Conservation (phyloP, 2,113 vertebrate species). For the Uropsilus gracilis region DNA sequence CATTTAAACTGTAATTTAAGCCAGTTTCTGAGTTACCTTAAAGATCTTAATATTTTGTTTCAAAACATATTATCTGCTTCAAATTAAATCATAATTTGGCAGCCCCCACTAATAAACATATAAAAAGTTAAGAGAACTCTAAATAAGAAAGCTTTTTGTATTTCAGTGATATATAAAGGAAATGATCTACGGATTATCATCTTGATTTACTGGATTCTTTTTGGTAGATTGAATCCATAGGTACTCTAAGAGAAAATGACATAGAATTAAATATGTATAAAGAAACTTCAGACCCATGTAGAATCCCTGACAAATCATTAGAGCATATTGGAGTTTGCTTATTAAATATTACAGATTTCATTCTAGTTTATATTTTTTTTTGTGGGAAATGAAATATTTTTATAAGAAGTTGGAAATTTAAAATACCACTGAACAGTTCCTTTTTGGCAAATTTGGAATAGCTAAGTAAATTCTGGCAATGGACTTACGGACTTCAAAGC, state of each 20-base stretch:
- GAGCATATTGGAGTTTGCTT: neutral
- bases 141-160: conserved; percentile 65
- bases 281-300: conserved; percentile 33
- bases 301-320: neutral
- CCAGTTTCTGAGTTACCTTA: conserved; percentile 72
- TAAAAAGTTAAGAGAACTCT: conserved; percentile 67
- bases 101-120: conserved; percentile 65
- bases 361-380: neutral
- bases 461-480: conserved; percentile 16
- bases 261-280: conserved; percentile 63
- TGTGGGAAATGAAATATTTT: conserved; percentile 1
- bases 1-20: conserved; percentile 79
- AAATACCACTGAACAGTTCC: neutral
- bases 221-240: conserved; percentile 52
- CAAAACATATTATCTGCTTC: conserved; percentile 69
- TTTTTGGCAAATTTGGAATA: conserved; percentile 34
- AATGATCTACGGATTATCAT: conserved; percentile 67
- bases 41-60: conserved; percentile 69
- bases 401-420: conserved; percentile 25
- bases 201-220: conserved; percentile 73
- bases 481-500: neutral
- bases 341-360: neutral
- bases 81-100: conserved; percentile 81
- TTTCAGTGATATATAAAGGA: conserved; percentile 64
- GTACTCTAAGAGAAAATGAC: conserved; percentile 30